Evolutionary conservation across 2,797 vertebrate species (phyloP).

Genomic region (Siniperca undulata): DNA sequence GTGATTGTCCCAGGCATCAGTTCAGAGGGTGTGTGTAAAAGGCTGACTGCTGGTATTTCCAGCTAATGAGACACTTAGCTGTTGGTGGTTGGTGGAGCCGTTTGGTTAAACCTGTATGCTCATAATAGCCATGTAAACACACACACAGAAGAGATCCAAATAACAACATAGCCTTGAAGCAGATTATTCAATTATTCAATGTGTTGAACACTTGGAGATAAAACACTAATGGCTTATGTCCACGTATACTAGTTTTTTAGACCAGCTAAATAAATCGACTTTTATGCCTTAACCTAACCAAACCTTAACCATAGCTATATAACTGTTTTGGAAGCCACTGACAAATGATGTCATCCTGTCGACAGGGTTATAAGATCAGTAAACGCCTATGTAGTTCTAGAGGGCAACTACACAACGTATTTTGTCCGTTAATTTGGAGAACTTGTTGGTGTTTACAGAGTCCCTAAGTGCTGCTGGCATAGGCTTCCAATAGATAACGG

Average conservation of each 20-base stretch:
- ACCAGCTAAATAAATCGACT: too few relatives aligned
- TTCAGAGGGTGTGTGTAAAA: conserved; percentile 63
- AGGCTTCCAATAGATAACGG: too few relatives aligned
- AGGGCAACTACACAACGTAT: too few relatives aligned
- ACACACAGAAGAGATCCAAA: conserved; percentile 33
- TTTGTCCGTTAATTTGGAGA: too few relatives aligned
- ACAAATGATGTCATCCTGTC: too few relatives aligned
- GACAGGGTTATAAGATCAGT: too few relatives aligned
- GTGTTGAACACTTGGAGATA: conserved; percentile 2
- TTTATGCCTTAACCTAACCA: too few relatives aligned
- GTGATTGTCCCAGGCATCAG: conserved; percentile 59
- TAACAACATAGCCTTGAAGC: conserved; percentile 6
- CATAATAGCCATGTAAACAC: conserved; percentile 40
- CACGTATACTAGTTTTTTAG: neutral
- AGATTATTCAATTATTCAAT: conserved; percentile 9
- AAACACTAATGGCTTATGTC: neutral
- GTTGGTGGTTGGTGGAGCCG: conserved; percentile 45
- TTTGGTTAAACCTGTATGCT: conserved; percentile 50
- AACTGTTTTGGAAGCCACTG: too few relatives aligned
- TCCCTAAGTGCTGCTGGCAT: neutral
- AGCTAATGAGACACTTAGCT: conserved; percentile 78
- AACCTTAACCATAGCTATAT: too few relatives aligned
- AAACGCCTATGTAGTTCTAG: too few relatives aligned
- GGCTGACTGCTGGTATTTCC: conserved; percentile 72
- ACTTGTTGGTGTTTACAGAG: neutral